phyloP scores from a whole-genome alignment of 1,140 invertebrate species.

The Trichoplusia ni region DNA sequence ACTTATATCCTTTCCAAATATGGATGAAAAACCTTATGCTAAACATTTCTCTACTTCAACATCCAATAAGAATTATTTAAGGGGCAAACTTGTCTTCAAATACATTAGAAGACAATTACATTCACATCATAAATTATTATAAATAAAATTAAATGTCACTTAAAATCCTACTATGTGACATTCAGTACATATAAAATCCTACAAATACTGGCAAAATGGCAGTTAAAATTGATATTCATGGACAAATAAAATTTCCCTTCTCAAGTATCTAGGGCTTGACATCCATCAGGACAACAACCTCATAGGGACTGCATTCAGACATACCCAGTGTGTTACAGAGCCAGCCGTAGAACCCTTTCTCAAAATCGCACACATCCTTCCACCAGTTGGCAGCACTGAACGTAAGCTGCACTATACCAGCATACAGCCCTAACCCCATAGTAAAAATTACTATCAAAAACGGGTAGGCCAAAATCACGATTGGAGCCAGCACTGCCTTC shows the following conservation, averaged over 20 bases:
- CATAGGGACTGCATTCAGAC: slow-evolving; percentile 88
- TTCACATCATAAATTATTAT: neutral
- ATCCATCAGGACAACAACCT: slow-evolving; percentile 81
- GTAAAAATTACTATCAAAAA: slow-evolving; percentile 86
- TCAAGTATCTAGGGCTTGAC: slow-evolving; percentile 64
- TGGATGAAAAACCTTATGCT: slow-evolving; percentile 12
- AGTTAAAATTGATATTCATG: too few species aligned
- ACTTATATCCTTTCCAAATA: slow-evolving; percentile 2
- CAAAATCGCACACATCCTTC: slow-evolving; percentile 87
- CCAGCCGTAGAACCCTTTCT: slow-evolving; percentile 92
- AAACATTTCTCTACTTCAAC: neutral
- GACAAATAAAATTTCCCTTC: slow-evolving; percentile 29
- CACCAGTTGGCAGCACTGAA: slow-evolving; percentile 86
- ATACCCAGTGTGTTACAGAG: slow-evolving; percentile 85
- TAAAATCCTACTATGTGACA: too few species aligned
- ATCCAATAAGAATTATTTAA: too few species aligned
- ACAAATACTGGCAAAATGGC: slow-evolving; percentile 33
- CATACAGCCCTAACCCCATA: slow-evolving; percentile 85
- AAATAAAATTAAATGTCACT: too few species aligned
- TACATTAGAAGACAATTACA: neutral
- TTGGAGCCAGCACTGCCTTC: slow-evolving; percentile 84
- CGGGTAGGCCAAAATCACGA: slow-evolving; percentile 88
- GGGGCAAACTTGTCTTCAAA: too few species aligned
- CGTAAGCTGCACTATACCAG: slow-evolving; percentile 86
- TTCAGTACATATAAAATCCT: neutral